phyloP scores from a whole-genome alignment of 1,140 invertebrate genomes.

The Lepidurus packardi region DNA sequence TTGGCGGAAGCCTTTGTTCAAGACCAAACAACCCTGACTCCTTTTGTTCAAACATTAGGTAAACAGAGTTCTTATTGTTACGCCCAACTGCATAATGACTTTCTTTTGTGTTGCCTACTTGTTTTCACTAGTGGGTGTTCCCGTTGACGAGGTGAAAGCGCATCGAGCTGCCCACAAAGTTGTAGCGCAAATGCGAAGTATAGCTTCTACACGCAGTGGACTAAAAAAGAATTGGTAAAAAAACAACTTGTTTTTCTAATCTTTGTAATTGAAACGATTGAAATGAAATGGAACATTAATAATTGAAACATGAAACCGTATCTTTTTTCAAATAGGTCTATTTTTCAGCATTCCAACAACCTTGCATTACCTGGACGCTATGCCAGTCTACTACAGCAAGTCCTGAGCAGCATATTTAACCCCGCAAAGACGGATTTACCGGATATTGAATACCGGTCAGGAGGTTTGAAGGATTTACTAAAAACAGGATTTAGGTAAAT shows the following conservation, averaged over 20 bases:
- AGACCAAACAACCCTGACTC: conserved; percentile 42
- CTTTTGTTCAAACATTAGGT: conserved; percentile 29
- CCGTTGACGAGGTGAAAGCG: conserved; percentile 34
- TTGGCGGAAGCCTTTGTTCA: conserved; percentile 55
- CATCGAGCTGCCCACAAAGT: conserved; percentile 32
- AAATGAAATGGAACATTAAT: too few species aligned
- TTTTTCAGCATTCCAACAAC: conserved; percentile 40
- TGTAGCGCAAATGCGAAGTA: conserved; percentile 28
- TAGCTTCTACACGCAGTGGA: conserved; percentile 15
- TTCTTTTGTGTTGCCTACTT: not conserved
- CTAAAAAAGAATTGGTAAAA: conserved; percentile 33
- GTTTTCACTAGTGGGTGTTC: conserved; percentile 30
- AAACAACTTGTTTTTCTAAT: not conserved
- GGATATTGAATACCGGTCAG: conserved; percentile 45
- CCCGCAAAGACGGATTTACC: conserved; percentile 42
- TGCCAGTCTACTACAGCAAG: conserved; percentile 42
- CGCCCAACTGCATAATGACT: not conserved
- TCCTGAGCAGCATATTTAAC: conserved; percentile 44
- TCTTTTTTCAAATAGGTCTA: conserved; percentile 37
- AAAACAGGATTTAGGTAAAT: conserved; percentile 44
- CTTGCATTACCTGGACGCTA: conserved; percentile 40
- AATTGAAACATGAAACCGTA: not conserved
- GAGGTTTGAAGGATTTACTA: conserved; percentile 45
- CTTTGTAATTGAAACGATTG: not conserved
- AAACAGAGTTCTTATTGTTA: conserved; percentile 10